Evolutionary conservation across 2,113 vertebrate genomes (phyloP), one percentile per base, ranked within the genome.

Genomic region (Ammodytes dubius): DNA sequence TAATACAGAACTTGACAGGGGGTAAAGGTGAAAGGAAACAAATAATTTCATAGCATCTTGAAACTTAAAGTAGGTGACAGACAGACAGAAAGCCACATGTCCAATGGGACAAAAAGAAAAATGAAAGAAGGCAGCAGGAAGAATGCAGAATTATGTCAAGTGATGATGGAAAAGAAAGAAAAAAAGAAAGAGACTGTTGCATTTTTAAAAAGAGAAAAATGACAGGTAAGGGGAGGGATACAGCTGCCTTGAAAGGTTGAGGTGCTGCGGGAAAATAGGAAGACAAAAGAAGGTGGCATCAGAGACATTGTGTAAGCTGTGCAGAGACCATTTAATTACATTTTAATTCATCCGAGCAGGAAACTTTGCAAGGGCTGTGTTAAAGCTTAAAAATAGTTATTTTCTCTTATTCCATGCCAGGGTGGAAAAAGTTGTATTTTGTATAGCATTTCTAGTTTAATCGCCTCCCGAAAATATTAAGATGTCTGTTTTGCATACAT

Each of bases 361-460:
- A 40, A 75, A 14, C 49, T 27, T 47, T 74, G 17, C 39, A 61
- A 53, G 3, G 19, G 19, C 63, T 66, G 11, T 67, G 49, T 67
- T 11, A 52, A 39, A 5, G 65, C 35, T 67, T 27, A 27, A 27
- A 27, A 27, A 27, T 27, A 27, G 27, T 1, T 27, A 27, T 27
- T 27, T 27, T 27, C 27, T 27, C 27, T 27, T 27, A 27, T 27
- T 27, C 27, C 27, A 27, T 27, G 27, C 27, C 27, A 27, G 27
- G 27, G 27, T 27, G 27, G 27, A 27, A 27, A 27, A 27, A 27
- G 27, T 27, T 27, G 27, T 27, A 27, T 27, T 27, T 27, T 27
- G 27, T 1, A 27, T 27, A 27, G 27, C 27, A 27, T 27, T 27
- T 27, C 27, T 27, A 27, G 27, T 27, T 27, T 27, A 27, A 27